These are phyloP conservation scores for Liparis tanakae DNA, from an alignment of 2,797 vertebrate genomes.

Conservation along the genomic window DNA sequence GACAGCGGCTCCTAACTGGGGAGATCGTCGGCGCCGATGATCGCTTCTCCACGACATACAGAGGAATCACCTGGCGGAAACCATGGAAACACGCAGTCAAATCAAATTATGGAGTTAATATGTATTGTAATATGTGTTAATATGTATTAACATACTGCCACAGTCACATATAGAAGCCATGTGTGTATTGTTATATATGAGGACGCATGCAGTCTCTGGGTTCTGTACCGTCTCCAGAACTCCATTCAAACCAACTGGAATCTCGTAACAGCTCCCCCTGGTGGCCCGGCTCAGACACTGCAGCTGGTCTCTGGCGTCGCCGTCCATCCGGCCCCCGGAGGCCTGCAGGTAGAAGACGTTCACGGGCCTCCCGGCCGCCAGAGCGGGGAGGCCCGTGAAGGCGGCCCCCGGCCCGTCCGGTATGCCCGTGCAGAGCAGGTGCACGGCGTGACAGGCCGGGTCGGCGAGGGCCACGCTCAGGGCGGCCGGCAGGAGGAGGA, in stretches of 20 bases:
- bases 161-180: too few species aligned
- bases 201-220: too few species aligned
- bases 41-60: slow-evolving; percentile 47
- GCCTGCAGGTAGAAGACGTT: slow-evolving; percentile 71
- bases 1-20: slow-evolving; percentile 66
- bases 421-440: slow-evolving; percentile 66
- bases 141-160: not conserved
- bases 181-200: too few species aligned
- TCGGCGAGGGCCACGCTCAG: slow-evolving; percentile 72
- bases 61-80: slow-evolving; percentile 53
- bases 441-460: slow-evolving; percentile 72
- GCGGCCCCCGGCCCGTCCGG: slow-evolving; percentile 65
- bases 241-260: slow-evolving; percentile 50
- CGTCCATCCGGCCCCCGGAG: slow-evolving; percentile 39
- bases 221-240: slow-evolving; percentile 59
- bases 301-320: slow-evolving; percentile 54
- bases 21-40: slow-evolving; percentile 21
- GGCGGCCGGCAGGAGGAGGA: slow-evolving; percentile 67
- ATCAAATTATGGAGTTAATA: not conserved
- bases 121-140: too few species aligned
- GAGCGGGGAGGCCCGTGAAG: slow-evolving; percentile 55
- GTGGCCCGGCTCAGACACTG: slow-evolving; percentile 68
- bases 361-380: slow-evolving; percentile 62
- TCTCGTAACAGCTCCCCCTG: slow-evolving; percentile 72
- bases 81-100: not conserved